A percentile compares a stretch with the other conserved stretches of the same genome.
Conservation (phyloP, 2,797 vertebrate genomes). For the Lacerta agilis region DNA sequence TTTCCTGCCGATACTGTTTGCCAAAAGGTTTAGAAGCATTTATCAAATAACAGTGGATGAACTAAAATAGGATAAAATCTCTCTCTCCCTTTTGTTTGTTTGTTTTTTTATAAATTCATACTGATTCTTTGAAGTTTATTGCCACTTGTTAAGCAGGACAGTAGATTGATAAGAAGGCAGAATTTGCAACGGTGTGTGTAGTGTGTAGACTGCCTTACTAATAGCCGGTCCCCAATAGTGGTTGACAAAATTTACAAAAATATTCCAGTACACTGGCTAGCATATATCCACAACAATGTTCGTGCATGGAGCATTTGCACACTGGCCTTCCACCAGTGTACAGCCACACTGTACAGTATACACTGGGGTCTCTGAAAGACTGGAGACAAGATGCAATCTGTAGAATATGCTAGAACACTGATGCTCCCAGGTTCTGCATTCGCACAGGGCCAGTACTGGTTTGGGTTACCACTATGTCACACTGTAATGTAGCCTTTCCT, state of each 20-base stretch:
- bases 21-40: slow-evolving; percentile 70
- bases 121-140: slow-evolving; percentile 56
- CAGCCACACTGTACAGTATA: no score
- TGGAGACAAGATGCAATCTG: not conserved
- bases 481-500: not conserved
- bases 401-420: not conserved
- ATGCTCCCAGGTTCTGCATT: not conserved
- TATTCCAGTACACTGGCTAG: not conserved
- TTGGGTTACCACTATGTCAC: not conserved
- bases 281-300: not conserved
- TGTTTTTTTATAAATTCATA: slow-evolving; percentile 55
- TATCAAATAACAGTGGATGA: slow-evolving; percentile 71
- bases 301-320: no score
- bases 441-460: not conserved
- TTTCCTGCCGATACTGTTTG: slow-evolving; percentile 65
- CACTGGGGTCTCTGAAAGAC: not conserved
- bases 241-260: not conserved
- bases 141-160: slow-evolving; percentile 30
- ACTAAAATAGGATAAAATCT: slow-evolving; percentile 67
- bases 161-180: slow-evolving; percentile 42
- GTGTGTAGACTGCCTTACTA: not conserved
- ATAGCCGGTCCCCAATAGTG: not conserved
- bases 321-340: not conserved
- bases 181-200: slow-evolving; percentile 36
- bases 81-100: not conserved